A percentile compares a stretch with the other conserved stretches of the same genome.
Conservation (phyloP, 1,140 invertebrate species). For the Heliconius melpomene region DNA sequence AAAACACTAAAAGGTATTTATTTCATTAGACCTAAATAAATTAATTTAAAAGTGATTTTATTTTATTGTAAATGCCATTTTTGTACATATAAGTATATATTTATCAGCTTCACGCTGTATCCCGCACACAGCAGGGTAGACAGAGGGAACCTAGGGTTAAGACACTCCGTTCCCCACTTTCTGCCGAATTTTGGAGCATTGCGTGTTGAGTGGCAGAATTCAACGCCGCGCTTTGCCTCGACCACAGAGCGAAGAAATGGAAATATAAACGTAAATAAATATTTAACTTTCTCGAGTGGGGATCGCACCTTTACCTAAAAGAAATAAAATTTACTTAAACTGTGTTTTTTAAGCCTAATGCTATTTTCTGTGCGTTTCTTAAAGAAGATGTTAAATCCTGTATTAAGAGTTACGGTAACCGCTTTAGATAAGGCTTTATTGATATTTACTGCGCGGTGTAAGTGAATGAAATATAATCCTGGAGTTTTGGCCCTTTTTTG, state of each 20-base stretch:
- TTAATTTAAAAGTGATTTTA: not conserved
- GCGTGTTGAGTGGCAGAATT: too few species aligned
- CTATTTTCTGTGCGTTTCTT: not conserved
- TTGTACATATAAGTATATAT: too few species aligned
- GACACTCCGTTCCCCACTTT: too few species aligned
- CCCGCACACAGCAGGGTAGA: too few species aligned
- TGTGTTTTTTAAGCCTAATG: not conserved
- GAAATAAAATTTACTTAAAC: constrained; percentile 4
- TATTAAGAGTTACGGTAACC: not conserved
- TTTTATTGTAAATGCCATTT: not conserved
- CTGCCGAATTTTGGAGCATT: too few species aligned
- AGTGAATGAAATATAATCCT: not conserved
- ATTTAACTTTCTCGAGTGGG: too few species aligned
- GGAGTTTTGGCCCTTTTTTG: not conserved
- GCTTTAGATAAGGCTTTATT: not conserved
- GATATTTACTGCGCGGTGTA: not conserved
- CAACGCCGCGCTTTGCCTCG: too few species aligned
- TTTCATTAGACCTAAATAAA: too few species aligned
- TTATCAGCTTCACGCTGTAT: too few species aligned
- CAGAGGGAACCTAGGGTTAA: too few species aligned
- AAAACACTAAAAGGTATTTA: not conserved
- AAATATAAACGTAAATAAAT: too few species aligned
- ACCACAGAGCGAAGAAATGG: too few species aligned
- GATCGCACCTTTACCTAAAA: not conserved
- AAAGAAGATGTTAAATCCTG: not conserved